Evolutionary conservation across 2,797 vertebrate genomes (phyloP).

Genomic region (Cheracebus regulus): DNA sequence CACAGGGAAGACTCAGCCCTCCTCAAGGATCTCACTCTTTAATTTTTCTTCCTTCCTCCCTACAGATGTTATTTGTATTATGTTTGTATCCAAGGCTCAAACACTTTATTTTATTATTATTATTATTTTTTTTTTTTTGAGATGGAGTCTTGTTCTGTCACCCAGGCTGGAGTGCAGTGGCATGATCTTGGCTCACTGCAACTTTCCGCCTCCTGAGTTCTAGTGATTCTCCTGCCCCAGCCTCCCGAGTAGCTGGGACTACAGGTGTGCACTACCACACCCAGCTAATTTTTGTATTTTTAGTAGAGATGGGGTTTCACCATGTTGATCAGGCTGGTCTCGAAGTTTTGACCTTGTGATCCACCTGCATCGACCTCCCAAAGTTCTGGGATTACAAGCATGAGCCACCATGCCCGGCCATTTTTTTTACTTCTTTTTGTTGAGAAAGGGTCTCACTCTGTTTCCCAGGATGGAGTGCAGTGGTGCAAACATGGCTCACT

Average conservation of each 20-base stretch:
- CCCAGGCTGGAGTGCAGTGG: no score
- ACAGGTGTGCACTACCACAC: neutral
- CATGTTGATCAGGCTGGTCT: neutral
- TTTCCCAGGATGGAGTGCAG: neutral
- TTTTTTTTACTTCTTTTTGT: neutral
- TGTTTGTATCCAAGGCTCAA: neutral
- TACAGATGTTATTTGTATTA: neutral
- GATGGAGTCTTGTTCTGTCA: neutral
- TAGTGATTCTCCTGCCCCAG: no score
- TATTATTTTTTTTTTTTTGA: neutral
- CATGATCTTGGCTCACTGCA: no score
- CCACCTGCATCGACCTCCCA: neutral
- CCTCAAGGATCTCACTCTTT: neutral
- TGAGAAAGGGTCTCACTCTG: neutral
- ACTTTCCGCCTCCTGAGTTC: no score
- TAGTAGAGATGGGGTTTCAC: neutral
- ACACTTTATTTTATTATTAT: neutral
- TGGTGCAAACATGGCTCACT: neutral
- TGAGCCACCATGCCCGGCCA: neutral
- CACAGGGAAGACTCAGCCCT: neutral
- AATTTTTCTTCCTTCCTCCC: neutral
- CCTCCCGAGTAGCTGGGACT: no score
- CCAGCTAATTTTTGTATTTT: neutral
- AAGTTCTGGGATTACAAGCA: neutral
- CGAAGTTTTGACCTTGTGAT: neutral